Base-by-base conservation (phyloP, 92 coral and sea anemone genomes). In the Epizoanthus illoricatus region DNA sequence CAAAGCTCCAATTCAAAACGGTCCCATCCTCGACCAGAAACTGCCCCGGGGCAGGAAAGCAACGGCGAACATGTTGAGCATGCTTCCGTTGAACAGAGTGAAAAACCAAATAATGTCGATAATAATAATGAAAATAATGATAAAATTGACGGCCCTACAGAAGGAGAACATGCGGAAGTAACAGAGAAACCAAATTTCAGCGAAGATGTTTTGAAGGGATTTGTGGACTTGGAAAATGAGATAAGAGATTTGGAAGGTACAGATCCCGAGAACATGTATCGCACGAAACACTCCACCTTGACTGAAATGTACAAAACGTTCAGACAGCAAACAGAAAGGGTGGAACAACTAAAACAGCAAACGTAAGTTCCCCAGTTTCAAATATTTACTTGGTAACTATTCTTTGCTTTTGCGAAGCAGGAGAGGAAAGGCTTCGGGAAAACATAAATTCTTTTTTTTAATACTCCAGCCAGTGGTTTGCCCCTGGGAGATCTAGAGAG, bases 151-250 rank as follows among this genome's bases (percentile, higher is more conserved):
- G 84, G 65, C 16, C 76, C 66, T 20, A 69, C 13, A 0, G 88
- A 84, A 17, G 80, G 16, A 47, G 85, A 49, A n/a, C 39, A 74
- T 20, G 80, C 67, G 0, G 82, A 75, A 67, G 91, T 87, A 80
- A 89, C 84, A 17, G 90, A 84, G 63, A 91, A 93, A 40, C 97
- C 97, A 17, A 85, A 93, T 62, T 93, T 93, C 64, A 90, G 89
- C 73, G 97, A 96, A 78, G 97, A 91, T 19, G 85, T 85, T 7
- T 83, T 96, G 36, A 89, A 88, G 76, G 91, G 91, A 7, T 91
- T 93, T 76, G 94, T 93, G 33, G 93, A 91, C 19, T 75, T 93
- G 9, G 93, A 97, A 59, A 84, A 86, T 64, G 88, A 91, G 83
- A 80, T 97, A 2, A 71, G 87, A 71, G 87, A 79, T 10, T 67